These are phyloP conservation scores for Zele albiditarsus DNA, from an alignment of 2,888 invertebrate genomes.

Conservation along the genomic window DNA sequence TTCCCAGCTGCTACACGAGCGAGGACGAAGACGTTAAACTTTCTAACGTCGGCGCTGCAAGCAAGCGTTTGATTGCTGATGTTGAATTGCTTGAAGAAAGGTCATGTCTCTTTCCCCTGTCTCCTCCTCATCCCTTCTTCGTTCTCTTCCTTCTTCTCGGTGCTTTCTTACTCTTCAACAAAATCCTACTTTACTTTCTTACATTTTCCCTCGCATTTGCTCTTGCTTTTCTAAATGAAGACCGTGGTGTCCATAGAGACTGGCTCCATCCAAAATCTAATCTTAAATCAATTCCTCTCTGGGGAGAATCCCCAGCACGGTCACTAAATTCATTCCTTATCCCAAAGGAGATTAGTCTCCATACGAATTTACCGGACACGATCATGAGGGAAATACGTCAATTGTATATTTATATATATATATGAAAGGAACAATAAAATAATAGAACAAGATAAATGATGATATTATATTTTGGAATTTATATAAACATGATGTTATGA, in stretches of 20 bases:
- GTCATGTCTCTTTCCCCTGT: background rate
- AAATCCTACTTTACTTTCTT: background rate
- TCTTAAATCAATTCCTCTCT: conserved; percentile 27
- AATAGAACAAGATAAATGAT: background rate
- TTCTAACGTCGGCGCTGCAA: background rate
- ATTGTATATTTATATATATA: background rate
- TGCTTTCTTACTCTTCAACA: background rate
- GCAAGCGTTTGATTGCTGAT: conserved; percentile 30
- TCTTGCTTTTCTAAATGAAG: background rate
- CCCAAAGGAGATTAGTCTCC: conserved; percentile 18
- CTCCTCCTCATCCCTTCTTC: background rate
- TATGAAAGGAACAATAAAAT: background rate
- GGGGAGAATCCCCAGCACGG: conserved; percentile 2
- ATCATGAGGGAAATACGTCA: background rate
- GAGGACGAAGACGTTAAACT: conserved; percentile 21
- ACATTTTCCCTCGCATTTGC: background rate
- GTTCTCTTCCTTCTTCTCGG: background rate
- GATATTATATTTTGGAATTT: background rate
- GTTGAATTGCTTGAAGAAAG: conserved; percentile 4
- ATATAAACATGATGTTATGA: no score
- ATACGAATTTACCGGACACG: conserved; percentile 1
- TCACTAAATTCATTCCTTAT: conserved; percentile 19
- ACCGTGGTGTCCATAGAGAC: conserved; percentile 2
- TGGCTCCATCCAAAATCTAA: conserved; percentile 18
- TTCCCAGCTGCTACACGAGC: conserved; percentile 22